phyloP scores from a whole-genome alignment of 2,888 invertebrate species.

The Baccha elongata region DNA sequence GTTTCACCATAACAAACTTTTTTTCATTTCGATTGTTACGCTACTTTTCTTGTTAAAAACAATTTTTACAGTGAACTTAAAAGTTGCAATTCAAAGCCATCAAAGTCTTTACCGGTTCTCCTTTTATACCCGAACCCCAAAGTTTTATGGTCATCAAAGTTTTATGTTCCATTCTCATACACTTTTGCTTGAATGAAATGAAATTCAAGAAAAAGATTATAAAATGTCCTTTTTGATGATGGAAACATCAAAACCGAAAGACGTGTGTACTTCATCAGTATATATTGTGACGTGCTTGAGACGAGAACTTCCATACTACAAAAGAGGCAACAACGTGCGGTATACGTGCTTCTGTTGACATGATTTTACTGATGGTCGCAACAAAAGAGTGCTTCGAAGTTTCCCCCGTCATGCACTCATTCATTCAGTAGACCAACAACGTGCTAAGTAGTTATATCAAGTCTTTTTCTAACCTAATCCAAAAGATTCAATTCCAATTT shows the following conservation, averaged over 20 bases:
- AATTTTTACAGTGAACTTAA: constrained; percentile 62
- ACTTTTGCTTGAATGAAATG: constrained; percentile 35
- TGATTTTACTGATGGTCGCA: constrained; percentile 43
- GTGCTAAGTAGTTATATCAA: constrained; percentile 53
- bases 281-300: constrained; percentile 27
- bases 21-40: constrained; percentile 34
- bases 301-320: constrained; percentile 48
- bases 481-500: constrained; percentile 63
- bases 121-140: constrained; percentile 44
- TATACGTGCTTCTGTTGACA: constrained; percentile 66
- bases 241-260: constrained; percentile 30
- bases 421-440: constrained; percentile 18
- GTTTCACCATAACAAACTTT: constrained; percentile 52
- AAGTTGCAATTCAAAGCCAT: constrained; percentile 43
- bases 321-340: constrained; percentile 21
- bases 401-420: not conserved
- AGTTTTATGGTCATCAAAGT: constrained; percentile 67
- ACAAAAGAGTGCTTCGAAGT: constrained; percentile 21
- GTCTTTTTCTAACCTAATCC: constrained; percentile 54
- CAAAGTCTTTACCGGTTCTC: constrained; percentile 6
- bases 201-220: constrained; percentile 43
- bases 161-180: constrained; percentile 59
- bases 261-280: constrained; percentile 15
- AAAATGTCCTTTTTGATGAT: constrained; percentile 35
- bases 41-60: constrained; percentile 50